Evolutionary conservation across 2,113 vertebrate genomes (phyloP).

Genomic region (Cebus imitator): DNA sequence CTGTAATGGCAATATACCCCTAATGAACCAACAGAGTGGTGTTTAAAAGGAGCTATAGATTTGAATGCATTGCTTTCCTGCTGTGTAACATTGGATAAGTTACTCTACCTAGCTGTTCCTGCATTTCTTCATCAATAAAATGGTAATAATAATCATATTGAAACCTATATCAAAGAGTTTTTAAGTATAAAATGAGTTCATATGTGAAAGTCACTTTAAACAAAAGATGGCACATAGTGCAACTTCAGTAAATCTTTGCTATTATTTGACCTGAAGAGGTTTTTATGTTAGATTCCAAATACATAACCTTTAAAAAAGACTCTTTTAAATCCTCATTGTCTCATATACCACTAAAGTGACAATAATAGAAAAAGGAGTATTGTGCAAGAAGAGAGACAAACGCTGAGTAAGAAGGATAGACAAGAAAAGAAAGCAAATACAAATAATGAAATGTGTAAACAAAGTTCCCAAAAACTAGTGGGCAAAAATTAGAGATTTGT

Average conservation of each 20-base stretch:
- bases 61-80: neutral
- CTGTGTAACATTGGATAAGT: neutral
- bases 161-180: neutral
- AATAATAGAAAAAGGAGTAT: neutral
- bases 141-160: neutral
- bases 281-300: neutral
- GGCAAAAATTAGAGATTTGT: neutral
- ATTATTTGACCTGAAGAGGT: neutral
- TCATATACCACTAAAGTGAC: too few species aligned
- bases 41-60: neutral
- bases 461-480: neutral
- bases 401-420: neutral
- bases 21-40: neutral
- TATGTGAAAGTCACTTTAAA: neutral
- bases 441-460: neutral
- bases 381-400: neutral
- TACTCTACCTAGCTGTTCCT: neutral
- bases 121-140: neutral
- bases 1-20: neutral
- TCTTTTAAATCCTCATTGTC: neutral
- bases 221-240: neutral
- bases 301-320: neutral
- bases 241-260: neutral
- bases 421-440: neutral
- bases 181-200: neutral